A percentile compares a stretch with the other conserved stretches of the same genome.
These are phyloP conservation scores for Anolis carolinensis DNA, from an alignment of 2,113 vertebrate genomes.

Conservation along the genomic window DNA sequence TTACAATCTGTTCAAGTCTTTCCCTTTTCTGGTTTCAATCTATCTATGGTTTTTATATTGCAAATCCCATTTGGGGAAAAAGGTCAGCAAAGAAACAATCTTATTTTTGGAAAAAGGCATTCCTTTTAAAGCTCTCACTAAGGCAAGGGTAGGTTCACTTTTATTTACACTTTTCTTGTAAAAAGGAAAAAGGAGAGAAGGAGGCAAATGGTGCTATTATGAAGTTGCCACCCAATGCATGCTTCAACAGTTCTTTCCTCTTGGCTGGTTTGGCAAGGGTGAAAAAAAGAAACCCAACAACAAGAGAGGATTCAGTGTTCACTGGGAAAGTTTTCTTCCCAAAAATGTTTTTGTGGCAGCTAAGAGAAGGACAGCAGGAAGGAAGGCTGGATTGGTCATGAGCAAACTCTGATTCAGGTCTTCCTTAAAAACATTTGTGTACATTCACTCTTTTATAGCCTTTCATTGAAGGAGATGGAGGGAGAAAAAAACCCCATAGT, in stretches of 20 bases:
- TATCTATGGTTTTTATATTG: constrained; percentile 67
- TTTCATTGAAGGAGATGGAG: constrained; percentile 55
- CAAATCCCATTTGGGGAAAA: constrained; percentile 70
- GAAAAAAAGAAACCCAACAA: neutral
- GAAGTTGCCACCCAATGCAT: constrained; percentile 40
- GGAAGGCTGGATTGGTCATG: constrained; percentile 17
- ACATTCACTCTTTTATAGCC: constrained; percentile 22
- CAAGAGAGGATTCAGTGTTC: constrained; percentile 43
- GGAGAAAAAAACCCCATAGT: constrained; percentile 21
- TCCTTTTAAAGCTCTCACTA: constrained; percentile 62
- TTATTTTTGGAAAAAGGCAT: constrained; percentile 65
- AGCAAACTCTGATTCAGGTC: constrained; percentile 33
- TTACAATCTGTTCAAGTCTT: constrained; percentile 72
- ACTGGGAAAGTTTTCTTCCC: constrained; percentile 47
- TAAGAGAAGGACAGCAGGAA: neutral
- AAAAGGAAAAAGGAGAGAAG: constrained; percentile 32
- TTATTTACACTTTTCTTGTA: constrained; percentile 57
- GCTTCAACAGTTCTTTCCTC: constrained; percentile 54
- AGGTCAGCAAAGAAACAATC: constrained; percentile 53
- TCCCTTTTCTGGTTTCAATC: constrained; percentile 66
- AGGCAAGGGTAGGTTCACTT: constrained; percentile 53
- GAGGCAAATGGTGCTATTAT: constrained; percentile 42
- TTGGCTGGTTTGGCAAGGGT: constrained; percentile 41
- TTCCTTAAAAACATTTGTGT: constrained; percentile 39
- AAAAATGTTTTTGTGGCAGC: constrained; percentile 36